Percentiles rank a stretch among this genome's conserved stretches.
Conservation (phyloP, 2,113 vertebrate species). For the Sterna hirundo region DNA sequence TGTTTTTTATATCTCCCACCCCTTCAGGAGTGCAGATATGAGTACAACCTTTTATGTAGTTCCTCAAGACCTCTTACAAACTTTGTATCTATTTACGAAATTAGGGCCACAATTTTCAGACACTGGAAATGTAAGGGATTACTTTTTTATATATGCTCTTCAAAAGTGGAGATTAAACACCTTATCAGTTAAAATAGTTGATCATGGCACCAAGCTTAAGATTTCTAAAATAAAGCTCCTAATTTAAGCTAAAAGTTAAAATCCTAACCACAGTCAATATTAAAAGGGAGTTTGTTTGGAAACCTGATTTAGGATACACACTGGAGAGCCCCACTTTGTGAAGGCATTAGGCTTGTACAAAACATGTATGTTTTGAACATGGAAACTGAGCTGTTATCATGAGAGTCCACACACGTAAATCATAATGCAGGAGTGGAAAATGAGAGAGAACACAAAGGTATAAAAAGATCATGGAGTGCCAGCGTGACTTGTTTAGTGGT, state of each 20-base stretch:
- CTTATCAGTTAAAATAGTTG: not conserved
- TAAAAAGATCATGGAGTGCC: not conserved
- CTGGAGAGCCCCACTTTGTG: not conserved
- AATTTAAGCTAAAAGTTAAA: not conserved
- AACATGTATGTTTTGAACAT: rapidly evolving
- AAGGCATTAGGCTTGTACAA: not conserved
- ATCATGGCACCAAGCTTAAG: not conserved
- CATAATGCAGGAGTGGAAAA: not conserved
- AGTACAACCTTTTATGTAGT: not conserved
- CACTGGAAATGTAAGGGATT: not conserved
- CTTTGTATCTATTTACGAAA: not conserved
- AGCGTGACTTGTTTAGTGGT: not conserved
- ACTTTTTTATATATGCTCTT: no score
- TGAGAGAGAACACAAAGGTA: not conserved
- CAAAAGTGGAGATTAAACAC: not conserved
- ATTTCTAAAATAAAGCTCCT: not conserved
- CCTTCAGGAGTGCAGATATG: not conserved
- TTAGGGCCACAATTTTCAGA: not conserved
- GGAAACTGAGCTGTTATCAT: not conserved
- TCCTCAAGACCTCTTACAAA: not conserved
- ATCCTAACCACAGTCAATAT: not conserved
- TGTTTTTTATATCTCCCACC: not conserved
- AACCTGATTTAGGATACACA: not conserved
- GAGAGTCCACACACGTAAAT: not conserved
- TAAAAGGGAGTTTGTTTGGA: not conserved